Base-by-base conservation (phyloP, 2,888 invertebrate genomes). In the Xylota segnis region DNA sequence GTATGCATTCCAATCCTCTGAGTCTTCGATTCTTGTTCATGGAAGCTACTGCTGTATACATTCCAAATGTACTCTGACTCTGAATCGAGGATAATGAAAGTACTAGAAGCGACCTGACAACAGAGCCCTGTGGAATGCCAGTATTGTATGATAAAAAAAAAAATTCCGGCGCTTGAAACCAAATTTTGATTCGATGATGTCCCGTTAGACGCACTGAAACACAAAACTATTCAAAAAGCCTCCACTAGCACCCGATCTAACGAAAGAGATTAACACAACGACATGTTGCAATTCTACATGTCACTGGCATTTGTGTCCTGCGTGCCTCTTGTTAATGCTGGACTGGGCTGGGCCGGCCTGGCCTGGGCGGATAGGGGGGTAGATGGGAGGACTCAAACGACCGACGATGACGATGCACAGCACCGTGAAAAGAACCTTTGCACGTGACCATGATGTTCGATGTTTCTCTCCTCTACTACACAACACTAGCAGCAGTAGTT, bases 401-500 rank as follows among this genome's bases (percentile, higher is more conserved):
- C 32, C 12, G 29, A 32, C 40, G 70, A 50, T 18, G 10, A 27
- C 12, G 9, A 54, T 16, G 40, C 50, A 68, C 23, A 14, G 23
- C 10, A 52, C 10, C 10, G n/a, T 7, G 23, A n/a, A 47, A 14
- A 37, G 12, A 61, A 59, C 59, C 70, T 63, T 50, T 66, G 79
- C 66, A 81, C 79, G 79, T 74, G 72, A 74, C 59, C 72, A 74
- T 47, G 50, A 50, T 76, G 58, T 45, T 75, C 45, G 63, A 54
- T 56, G 34, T 9, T 59, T 50, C 29, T 32, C 27, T 34, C 34
- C 34, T 34, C 5, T 34, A 9, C 34, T 37, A 6, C 5, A n/a
- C n/a, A n/a, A n/a, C 32, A 32, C 4, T 32, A 32, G 5, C 10
- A 37, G 37, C 10, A 37, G 37, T 12, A 37, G 37, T 63, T 23